Percentiles rank a stretch among this genome's conserved stretches.
phyloP scores from a whole-genome alignment of 2,113 vertebrate species.

The Formicarius rufipectus region DNA sequence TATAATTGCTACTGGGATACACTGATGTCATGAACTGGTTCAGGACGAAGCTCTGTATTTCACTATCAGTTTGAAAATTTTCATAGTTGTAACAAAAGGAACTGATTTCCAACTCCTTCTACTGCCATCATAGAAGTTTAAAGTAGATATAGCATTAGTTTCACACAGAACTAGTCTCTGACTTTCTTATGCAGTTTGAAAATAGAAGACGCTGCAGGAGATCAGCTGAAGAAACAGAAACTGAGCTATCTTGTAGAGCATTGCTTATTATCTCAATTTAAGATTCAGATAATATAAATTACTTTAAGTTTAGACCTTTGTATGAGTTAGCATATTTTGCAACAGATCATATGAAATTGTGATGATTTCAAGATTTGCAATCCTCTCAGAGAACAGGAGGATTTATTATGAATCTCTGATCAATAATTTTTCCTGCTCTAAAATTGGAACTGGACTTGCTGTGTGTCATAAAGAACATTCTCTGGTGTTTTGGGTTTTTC shows the following conservation, averaged over 20 bases:
- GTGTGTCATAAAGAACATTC: neutral
- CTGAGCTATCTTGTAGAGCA: neutral
- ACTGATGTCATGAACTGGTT: neutral
- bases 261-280: neutral
- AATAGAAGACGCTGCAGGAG: neutral
- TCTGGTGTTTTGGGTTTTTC: neutral
- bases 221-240: slow-evolving; percentile 2
- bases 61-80: slow-evolving; percentile 4
- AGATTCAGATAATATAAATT: neutral
- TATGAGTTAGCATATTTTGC: neutral
- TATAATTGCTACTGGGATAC: slow-evolving; percentile 1
- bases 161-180: neutral
- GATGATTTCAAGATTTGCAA: neutral
- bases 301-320: neutral
- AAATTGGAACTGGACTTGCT: neutral
- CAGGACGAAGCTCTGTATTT: neutral
- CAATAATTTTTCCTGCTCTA: neutral
- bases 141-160: neutral
- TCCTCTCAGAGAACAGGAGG: neutral
- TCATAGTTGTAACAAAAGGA: neutral
- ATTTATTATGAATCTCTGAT: neutral
- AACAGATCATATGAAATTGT: neutral
- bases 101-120: slow-evolving; percentile 4
- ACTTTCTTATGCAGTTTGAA: neutral
- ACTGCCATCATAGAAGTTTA: neutral